Evolutionary conservation across 2,113 vertebrate genomes (phyloP).

Genomic region (Chitala chitala): DNA sequence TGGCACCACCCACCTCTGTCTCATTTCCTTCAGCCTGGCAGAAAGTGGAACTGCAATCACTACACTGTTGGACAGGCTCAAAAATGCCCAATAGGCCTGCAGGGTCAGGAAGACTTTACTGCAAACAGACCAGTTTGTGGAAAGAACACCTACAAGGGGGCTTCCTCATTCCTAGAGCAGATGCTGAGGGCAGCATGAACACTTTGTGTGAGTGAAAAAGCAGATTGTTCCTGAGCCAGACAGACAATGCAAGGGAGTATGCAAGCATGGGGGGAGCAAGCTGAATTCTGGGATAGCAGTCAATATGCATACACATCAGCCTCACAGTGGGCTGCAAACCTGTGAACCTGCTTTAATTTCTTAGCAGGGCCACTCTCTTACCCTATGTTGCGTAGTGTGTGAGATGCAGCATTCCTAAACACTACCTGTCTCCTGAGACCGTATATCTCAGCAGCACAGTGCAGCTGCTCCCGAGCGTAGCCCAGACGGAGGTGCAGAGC

Average conservation of each 20-base stretch:
- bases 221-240: not conserved
- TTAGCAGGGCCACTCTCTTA: not conserved
- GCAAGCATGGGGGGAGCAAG: not conserved
- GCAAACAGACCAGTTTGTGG: not conserved
- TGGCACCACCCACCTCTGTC: constrained; percentile 43
- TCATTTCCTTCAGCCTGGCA: constrained; percentile 38
- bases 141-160: not conserved
- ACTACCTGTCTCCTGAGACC: constrained; percentile 47
- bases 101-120: constrained; percentile 7
- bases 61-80: not conserved
- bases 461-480: constrained; percentile 49
- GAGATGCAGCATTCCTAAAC: too few species aligned
- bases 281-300: not conserved
- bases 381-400: not conserved
- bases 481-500: constrained; percentile 55
- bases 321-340: not conserved
- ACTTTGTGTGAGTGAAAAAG: not conserved
- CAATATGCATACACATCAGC: not conserved
- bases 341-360: not conserved
- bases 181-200: not conserved
- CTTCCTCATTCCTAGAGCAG: not conserved
- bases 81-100: not conserved
- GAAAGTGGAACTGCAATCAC: not conserved
- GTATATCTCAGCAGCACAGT: constrained; percentile 48
- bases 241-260: not conserved